Evolutionary conservation across 1,140 invertebrate genomes (phyloP).

Genomic region (Sitophilus oryzae): DNA sequence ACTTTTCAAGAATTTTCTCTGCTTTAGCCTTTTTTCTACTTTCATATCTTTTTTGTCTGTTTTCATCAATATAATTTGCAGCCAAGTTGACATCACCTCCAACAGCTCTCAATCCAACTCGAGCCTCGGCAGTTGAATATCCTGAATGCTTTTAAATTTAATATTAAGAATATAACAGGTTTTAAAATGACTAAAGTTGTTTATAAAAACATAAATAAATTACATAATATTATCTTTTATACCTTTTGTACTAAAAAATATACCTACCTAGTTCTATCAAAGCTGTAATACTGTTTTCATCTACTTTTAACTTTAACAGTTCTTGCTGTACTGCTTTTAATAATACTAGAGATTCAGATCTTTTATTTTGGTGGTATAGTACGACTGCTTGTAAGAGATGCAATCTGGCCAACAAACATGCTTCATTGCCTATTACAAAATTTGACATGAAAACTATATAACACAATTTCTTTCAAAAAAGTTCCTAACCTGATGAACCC

Average conservation of each 20-base stretch:
- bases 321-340: slow-evolving; percentile 57
- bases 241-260: neutral
- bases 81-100: slow-evolving; percentile 55
- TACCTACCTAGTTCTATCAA: slow-evolving; percentile 52
- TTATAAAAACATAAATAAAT: neutral
- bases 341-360: slow-evolving; percentile 52
- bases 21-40: slow-evolving; percentile 48
- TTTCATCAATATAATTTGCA: slow-evolving; percentile 57
- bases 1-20: slow-evolving; percentile 48
- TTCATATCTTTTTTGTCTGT: slow-evolving; percentile 49
- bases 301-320: slow-evolving; percentile 55
- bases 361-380: slow-evolving; percentile 64
- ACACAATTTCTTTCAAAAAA: neutral
- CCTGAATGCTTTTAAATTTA: slow-evolving; percentile 41
- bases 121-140: slow-evolving; percentile 57
- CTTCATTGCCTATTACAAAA: slow-evolving; percentile 50
- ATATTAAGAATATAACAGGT: slow-evolving; percentile 6
- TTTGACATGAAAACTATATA: slow-evolving; percentile 1
- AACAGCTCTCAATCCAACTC: slow-evolving; percentile 58
- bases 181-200: neutral
- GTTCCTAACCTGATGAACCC: slow-evolving; percentile 50
- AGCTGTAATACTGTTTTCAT: slow-evolving; percentile 49
- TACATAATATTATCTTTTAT: neutral
- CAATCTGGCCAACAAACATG: slow-evolving; percentile 65
- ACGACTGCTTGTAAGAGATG: slow-evolving; percentile 73